These are phyloP conservation scores for Synergus umbraculus DNA, from an alignment of 2,888 invertebrate genomes.

Conservation along the genomic window DNA sequence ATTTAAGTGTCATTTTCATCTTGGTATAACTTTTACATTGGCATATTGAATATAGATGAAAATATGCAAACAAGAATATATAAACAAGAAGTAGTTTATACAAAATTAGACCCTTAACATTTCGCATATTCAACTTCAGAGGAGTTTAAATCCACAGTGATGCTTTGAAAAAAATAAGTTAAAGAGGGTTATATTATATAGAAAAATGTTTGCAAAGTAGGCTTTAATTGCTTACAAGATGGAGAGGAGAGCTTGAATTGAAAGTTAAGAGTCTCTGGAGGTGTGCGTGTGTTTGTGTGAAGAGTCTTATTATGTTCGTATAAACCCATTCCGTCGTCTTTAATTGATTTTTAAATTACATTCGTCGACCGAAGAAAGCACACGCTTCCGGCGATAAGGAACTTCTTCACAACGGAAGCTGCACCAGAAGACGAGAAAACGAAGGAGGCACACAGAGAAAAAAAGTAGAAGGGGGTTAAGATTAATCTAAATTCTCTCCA, in stretches of 20 bases:
- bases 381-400: constrained; percentile 10
- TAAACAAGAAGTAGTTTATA: too few species aligned
- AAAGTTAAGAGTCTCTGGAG: not conserved
- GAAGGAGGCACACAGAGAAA: not conserved
- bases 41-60: too few species aligned
- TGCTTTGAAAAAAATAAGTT: not conserved
- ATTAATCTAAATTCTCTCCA: not conserved
- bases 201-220: not conserved
- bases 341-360: constrained; percentile 47
- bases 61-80: too few species aligned
- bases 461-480: not conserved
- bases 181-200: not conserved
- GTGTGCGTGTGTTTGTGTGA: not conserved
- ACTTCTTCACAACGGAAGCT: not conserved
- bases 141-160: not conserved
- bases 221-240: constrained; percentile 1
- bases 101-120: too few species aligned
- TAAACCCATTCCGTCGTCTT: constrained; percentile 21
- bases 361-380: constrained; percentile 40
- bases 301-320: constrained; percentile 18
- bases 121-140: not conserved
- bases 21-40: too few species aligned
- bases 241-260: not conserved
- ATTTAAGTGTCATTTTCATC: not conserved
- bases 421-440: not conserved